Evolutionary conservation across 2,113 vertebrate genomes (phyloP).

Genomic region (Cynopterus brachyotis): DNA sequence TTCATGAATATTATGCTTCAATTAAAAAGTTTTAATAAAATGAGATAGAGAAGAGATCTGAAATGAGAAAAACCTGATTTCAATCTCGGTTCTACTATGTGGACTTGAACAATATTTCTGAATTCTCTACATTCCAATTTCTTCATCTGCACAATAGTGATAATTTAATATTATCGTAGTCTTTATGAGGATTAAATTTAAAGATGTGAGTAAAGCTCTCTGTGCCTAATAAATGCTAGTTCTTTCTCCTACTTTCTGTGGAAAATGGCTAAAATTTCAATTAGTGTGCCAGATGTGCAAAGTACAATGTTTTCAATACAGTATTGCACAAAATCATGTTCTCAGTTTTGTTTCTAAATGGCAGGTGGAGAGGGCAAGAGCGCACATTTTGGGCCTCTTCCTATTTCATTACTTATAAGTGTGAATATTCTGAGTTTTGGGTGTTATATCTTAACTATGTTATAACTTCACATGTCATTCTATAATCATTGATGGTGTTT

Average conservation of each 20-base stretch:
- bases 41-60: neutral
- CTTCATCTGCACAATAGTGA: neutral
- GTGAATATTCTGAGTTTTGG: neutral
- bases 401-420: neutral
- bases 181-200: slow-evolving; percentile 13
- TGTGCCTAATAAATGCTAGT: neutral
- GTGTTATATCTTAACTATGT: neutral
- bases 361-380: neutral
- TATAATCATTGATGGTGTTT: neutral
- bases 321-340: neutral
- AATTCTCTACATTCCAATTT: neutral
- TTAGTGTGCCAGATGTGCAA: neutral
- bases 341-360: neutral
- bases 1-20: neutral
- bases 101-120: neutral
- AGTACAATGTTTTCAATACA: neutral
- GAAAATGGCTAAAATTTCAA: slow-evolving; percentile 9
- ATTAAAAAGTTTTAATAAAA: neutral
- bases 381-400: neutral
- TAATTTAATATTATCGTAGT: neutral
- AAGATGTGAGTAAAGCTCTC: neutral
- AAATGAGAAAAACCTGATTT: neutral
- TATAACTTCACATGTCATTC: neutral
- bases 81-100: neutral
- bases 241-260: neutral